Evolutionary conservation across 2,797 vertebrate genomes (phyloP).

Genomic region (Paramormyrops hopkinsi): DNA sequence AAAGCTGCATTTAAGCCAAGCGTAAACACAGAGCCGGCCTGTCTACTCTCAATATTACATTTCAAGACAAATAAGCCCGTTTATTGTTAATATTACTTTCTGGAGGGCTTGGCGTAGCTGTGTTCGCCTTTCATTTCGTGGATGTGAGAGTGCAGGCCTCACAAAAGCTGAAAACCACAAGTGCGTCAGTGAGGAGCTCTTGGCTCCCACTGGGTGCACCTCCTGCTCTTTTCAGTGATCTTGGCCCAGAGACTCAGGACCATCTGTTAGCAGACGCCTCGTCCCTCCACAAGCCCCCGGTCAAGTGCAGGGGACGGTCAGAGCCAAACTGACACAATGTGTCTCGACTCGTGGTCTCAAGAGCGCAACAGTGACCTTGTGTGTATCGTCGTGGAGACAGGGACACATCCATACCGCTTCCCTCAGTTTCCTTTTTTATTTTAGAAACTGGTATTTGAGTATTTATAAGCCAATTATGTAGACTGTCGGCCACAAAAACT

Average conservation of each 20-base stretch:
- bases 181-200: slow-evolving; percentile 49
- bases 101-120: slow-evolving; percentile 37
- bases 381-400: neutral
- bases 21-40: slow-evolving; percentile 27
- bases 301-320: neutral
- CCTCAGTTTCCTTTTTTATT: neutral
- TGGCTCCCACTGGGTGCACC: slow-evolving; percentile 46
- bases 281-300: neutral
- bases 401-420: neutral
- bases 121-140: slow-evolving; percentile 42
- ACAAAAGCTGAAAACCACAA: slow-evolving; percentile 43
- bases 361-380: neutral
- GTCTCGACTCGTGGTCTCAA: neutral
- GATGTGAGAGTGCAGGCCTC: slow-evolving; percentile 36
- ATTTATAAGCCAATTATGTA: slow-evolving; percentile 13
- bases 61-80: slow-evolving; percentile 39
- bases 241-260: slow-evolving; percentile 47
- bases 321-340: neutral
- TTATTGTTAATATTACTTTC: slow-evolving; percentile 28
- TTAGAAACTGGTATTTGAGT: neutral
- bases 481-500: neutral
- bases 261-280: slow-evolving; percentile 46
- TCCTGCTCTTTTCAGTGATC: slow-evolving; percentile 54
- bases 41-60: slow-evolving; percentile 35
- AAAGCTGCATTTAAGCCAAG: slow-evolving; percentile 27